Conservation (phyloP, 2,113 vertebrate genomes). For the Bos javanicus region DNA sequence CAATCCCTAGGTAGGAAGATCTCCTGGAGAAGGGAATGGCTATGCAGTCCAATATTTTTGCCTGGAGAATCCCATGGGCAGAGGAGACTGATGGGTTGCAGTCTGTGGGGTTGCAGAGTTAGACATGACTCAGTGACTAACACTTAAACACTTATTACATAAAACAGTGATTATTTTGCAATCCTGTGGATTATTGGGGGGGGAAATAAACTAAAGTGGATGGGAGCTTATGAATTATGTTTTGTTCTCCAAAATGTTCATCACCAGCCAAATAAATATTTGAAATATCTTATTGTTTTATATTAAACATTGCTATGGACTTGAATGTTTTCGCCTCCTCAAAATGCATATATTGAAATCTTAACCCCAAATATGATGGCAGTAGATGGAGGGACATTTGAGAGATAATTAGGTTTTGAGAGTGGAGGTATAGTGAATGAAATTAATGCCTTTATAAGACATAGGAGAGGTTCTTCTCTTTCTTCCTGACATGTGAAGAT, state of each 20-base stretch:
- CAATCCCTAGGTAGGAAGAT: background rate
- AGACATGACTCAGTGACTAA: background rate
- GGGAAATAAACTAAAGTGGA: background rate
- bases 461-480: background rate
- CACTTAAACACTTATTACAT: background rate
- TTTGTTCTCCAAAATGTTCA: constrained; percentile 23
- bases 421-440: background rate
- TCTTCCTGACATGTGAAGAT: background rate
- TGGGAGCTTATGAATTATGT: background rate
- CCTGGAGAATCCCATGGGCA: background rate
- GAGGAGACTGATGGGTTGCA: background rate
- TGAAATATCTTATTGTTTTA: background rate
- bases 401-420: background rate
- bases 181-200: background rate
- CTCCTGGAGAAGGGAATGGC: background rate
- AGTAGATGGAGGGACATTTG: background rate
- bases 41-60: background rate
- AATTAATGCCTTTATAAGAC: background rate
- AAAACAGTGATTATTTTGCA: background rate
- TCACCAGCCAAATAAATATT: constrained; percentile 52
- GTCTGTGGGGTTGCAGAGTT: background rate
- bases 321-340: background rate
- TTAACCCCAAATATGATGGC: background rate
- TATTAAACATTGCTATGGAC: background rate
- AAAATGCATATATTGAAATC: background rate